phyloP scores from a whole-genome alignment of 1,140 invertebrate species.

The Rhizoglyphus robini region DNA sequence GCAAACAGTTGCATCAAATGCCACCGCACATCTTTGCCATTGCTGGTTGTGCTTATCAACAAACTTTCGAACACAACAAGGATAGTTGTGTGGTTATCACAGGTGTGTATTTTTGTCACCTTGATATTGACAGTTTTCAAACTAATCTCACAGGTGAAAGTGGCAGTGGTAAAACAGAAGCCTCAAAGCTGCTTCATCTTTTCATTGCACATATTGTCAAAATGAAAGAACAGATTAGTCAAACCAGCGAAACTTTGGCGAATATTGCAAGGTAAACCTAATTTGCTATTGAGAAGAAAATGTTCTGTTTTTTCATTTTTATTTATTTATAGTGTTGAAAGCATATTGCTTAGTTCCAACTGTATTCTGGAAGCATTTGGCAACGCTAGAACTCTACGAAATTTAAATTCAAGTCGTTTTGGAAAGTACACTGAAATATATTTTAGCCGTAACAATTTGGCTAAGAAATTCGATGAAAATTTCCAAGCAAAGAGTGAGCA shows the following conservation, averaged over 20 bases:
- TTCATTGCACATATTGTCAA: constrained; percentile 43
- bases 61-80: not conserved
- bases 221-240: too few species aligned
- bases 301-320: not conserved
- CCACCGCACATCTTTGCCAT: constrained; percentile 73
- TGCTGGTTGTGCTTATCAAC: constrained; percentile 65
- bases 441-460: constrained; percentile 72
- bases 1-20: not conserved
- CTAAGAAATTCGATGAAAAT: constrained; percentile 74
- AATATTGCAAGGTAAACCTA: not conserved
- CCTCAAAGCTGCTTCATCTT: constrained; percentile 84
- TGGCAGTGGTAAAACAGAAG: constrained; percentile 87
- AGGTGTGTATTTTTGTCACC: constrained; percentile 34
- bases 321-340: constrained; percentile 51
- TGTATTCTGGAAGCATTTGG: constrained; percentile 83
- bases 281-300: not conserved
- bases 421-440: constrained; percentile 96
- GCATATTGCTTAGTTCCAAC: constrained; percentile 83
- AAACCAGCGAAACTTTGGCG: constrained; percentile 54
- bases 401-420: constrained; percentile 95
- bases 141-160: constrained; percentile 95
- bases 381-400: constrained; percentile 93
- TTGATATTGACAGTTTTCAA: constrained; percentile 49
- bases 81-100: not conserved
- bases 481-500: constrained; percentile 75